These are phyloP conservation scores for Scaptomyza parva DNA, from an alignment of 2,888 invertebrate species.

Conservation along the genomic window DNA sequence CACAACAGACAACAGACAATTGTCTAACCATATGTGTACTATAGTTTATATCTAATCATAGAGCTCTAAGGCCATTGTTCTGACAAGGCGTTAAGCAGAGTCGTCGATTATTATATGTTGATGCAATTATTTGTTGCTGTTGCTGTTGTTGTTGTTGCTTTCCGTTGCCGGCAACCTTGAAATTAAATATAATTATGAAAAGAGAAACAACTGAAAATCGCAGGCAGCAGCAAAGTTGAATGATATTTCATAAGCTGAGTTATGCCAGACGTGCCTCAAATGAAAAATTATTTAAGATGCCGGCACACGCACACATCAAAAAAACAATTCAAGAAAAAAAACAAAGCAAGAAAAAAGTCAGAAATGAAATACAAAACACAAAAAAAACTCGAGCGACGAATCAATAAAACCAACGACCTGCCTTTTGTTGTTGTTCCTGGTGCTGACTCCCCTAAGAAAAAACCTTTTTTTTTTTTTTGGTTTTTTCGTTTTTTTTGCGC, in stretches of 20 bases:
- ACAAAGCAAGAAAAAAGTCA: conserved; percentile 12
- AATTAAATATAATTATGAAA: not conserved
- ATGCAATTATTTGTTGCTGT: conserved; percentile 71
- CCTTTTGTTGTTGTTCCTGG: conserved; percentile 30
- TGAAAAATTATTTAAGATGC: conserved; percentile 78
- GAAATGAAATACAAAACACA: conserved; percentile 21
- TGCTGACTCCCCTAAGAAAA: conserved; percentile 35
- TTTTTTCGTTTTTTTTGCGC: conserved; percentile 62
- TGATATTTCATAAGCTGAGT: conserved; percentile 74
- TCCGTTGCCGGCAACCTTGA: conserved; percentile 11
- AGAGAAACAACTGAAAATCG: not conserved
- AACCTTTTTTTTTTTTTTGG: conserved; percentile 22
- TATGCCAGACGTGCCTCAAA: conserved; percentile 70
- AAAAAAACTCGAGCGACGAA: conserved; percentile 62
- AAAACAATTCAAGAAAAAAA: too few relatives aligned
- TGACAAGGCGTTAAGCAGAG: conserved; percentile 77
- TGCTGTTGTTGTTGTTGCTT: conserved; percentile 30
- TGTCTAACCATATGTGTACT: conserved; percentile 27
- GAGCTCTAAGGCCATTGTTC: conserved; percentile 68
- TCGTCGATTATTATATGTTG: conserved; percentile 62
- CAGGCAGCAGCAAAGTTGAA: conserved; percentile 52
- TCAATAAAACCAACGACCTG: conserved; percentile 73
- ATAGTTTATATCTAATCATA: conserved; percentile 36
- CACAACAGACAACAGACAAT: conserved; percentile 32
- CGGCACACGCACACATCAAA: conserved; percentile 74